Evolutionary conservation across 2,113 vertebrate genomes (phyloP), one percentile per base, ranked within the genome.

Genomic region (Barbus barbus): DNA sequence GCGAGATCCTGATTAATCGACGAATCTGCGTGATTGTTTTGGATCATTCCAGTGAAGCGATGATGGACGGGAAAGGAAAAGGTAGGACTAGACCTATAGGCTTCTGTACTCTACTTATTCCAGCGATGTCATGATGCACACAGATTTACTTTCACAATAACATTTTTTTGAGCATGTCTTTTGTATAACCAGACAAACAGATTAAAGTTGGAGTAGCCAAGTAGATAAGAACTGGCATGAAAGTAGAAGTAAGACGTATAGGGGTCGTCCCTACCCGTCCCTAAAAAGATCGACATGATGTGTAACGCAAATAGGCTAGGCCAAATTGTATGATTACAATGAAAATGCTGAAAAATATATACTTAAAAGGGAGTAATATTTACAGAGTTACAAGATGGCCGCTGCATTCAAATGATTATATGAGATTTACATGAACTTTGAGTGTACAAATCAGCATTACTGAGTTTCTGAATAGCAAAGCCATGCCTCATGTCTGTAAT

Each of bases 81-180:
- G 84, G 86, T 87, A 87, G 69, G 81, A 85, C 56, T 78, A 12
- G 22, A 78, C 75, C 51, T 78, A 58, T 44, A 63, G 13, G n/a
- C 16, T 80, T 80, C 58, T 80, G 72, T 74, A 14, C 46, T 76
- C 20, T 51, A 76, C 33, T 67, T 67, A 67, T 83, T 26, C 65
- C 76, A 61, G 76, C 78, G 38, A 65, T 36, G 16, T 11, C 73
- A 63, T 83, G 83, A 85, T 80, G 69, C 33, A 12, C 11, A 24
- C 22, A n/a, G 31, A 38, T 38, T 56, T 24, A 1, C 28, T 20
- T 76, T 22, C 8, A 38, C 1, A 76, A 53, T 11, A 20, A 28
- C 14, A 12, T 56, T 28, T n/a, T 38, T 9, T 36, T 24, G 3
- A 78, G 5, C 31, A 24, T 78, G 75, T 33, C 1, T 78, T 78